Percentiles rank a stretch among this genome's conserved stretches.
Conservation (phyloP, 2,888 invertebrate genomes). For the Drosophila percnosoma region DNA sequence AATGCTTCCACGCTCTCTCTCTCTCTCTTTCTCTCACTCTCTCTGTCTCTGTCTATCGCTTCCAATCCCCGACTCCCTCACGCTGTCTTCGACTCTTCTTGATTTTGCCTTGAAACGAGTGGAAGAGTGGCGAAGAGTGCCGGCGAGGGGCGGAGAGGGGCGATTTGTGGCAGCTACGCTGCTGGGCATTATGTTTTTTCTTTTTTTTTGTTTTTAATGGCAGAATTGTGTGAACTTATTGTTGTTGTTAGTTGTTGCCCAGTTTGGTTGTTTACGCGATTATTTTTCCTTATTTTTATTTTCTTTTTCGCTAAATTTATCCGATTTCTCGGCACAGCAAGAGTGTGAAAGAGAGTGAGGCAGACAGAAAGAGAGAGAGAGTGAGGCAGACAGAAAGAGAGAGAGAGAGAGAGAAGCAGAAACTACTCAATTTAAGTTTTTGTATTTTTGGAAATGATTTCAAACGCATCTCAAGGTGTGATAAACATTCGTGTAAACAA, state of each 20-base stretch:
- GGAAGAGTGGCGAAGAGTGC: neutral
- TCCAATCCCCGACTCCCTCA: neutral
- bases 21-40: neutral
- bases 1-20: conserved; percentile 36
- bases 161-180: neutral
- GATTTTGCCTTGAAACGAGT: conserved; percentile 6
- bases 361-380: neutral
- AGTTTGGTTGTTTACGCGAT: conserved; percentile 67
- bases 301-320: conserved; percentile 70
- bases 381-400: neutral
- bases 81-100: neutral
- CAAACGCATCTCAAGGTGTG: conserved; percentile 77
- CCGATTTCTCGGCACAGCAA: conserved; percentile 30
- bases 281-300: conserved; percentile 54
- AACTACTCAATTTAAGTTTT: conserved; percentile 21
- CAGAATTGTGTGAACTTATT: conserved; percentile 72
- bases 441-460: conserved; percentile 78
- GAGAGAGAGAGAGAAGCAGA: neutral
- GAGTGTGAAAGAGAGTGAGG: neutral
- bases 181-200: conserved; percentile 54
- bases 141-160: neutral
- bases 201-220: conserved; percentile 49
- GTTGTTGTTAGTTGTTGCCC: conserved; percentile 35
- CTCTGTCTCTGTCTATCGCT: neutral
- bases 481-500: conserved; percentile 77